Evolutionary conservation across 2,888 invertebrate species (phyloP), one percentile per base, ranked within the genome.

Genomic region (Erebia aethiops): DNA sequence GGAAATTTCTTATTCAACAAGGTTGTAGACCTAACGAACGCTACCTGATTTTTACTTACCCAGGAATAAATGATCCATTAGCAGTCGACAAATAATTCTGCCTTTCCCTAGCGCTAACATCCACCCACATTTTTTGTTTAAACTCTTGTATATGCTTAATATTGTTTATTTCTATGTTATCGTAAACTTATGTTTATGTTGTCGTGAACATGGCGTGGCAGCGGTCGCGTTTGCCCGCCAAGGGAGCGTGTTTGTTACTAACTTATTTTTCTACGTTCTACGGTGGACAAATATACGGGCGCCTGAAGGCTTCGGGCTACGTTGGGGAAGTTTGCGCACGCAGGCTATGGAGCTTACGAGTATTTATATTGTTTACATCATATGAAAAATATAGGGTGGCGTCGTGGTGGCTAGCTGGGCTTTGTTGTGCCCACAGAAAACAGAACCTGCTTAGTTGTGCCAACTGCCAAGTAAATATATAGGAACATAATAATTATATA

Each of bases 31-130:
- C 14, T 58, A n/a, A 5, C n/a, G 14, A 51, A 13, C 14, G 14
- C 14, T n/a, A 8, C 8, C 43, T 49, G 18, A 46, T 43, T 61
- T 61, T 13, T 67, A 88, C 94, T 94, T 87, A 95, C 96, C 96
- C 96, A 8, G 96, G 95, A 78, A 96, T 94, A 82, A 95, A 95
- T 71, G 94, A 94, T 80, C 94, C 94, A 84, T 94, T 94, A 62
- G 94, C 94, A 81, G 95, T 94, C 69, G 92, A 90, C 77, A 94
- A 91, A 84, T 95, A 95, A 80, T 89, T 90, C 78, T 94, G 94
- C 82, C 93, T 92, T 84, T 95, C 95, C 78, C 94, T 94, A 78
- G 94, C 93, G 77, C 91, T 94, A 56, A 95, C 91, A 80, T 95
- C 94, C 81, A 95, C 94, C 91, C 95, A 95, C 93, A 95, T 95